These are phyloP conservation scores for Caenorhabditis sulstoni DNA, from an alignment of 2,888 invertebrate genomes.

Conservation along the genomic window DNA sequence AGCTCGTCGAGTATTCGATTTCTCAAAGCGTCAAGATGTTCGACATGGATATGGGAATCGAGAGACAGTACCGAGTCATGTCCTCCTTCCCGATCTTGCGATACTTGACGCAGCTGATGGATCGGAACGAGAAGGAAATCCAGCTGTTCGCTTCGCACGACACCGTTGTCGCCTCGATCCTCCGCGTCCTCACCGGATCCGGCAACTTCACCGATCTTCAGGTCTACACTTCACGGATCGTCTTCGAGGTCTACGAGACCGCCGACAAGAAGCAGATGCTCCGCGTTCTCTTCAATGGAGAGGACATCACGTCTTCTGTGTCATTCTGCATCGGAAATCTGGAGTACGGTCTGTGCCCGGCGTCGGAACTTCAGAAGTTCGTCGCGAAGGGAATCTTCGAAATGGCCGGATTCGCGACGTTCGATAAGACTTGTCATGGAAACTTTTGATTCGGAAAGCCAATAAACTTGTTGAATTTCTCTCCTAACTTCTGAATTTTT, in stretches of 20 bases:
- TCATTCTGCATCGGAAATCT: conserved; percentile 47
- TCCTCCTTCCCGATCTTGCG: conserved; percentile 26
- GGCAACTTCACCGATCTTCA: conserved; percentile 28
- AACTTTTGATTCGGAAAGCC: neutral
- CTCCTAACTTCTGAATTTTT: too few species aligned
- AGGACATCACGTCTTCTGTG: conserved; percentile 56
- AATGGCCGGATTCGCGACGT: conserved; percentile 21
- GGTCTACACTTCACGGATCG: conserved; percentile 19
- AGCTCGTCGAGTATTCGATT: conserved; percentile 30
- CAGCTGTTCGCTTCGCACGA: conserved; percentile 38
- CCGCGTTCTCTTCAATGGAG: conserved; percentile 63
- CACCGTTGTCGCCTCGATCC: conserved; percentile 31
- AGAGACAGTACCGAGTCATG: conserved; percentile 37
- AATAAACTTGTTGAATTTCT: too few species aligned
- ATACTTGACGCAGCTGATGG: conserved; percentile 22
- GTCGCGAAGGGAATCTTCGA: conserved; percentile 26
- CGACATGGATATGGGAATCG: conserved; percentile 36
- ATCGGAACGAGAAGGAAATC: conserved; percentile 14
- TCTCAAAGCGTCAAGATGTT: conserved; percentile 16
- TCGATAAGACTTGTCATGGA: conserved; percentile 22
- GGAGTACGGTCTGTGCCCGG: conserved; percentile 50
- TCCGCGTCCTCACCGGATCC: conserved; percentile 27
- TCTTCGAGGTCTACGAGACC: conserved; percentile 37
- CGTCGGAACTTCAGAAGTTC: conserved; percentile 39
- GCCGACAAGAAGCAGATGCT: conserved; percentile 22